These are phyloP conservation scores for Sterrhoptilus dennistouni DNA, from an alignment of 2,113 vertebrate species.

Conservation along the genomic window DNA sequence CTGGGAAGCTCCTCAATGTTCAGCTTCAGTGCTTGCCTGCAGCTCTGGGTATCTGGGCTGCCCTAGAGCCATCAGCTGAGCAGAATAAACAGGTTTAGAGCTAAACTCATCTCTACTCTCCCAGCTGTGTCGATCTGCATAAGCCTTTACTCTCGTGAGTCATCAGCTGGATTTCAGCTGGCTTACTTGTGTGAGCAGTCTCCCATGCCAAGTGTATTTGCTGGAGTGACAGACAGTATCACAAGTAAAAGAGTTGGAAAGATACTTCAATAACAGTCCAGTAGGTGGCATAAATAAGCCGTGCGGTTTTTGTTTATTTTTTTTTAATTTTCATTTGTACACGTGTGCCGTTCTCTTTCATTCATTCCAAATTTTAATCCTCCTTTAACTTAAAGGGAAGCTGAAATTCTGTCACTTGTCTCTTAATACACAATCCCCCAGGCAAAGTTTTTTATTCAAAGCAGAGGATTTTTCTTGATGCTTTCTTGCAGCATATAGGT, in stretches of 20 bases:
- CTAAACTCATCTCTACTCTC: background rate
- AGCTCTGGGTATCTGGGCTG: background rate
- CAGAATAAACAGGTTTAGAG: background rate
- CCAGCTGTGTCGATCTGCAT: background rate
- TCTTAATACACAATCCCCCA: background rate
- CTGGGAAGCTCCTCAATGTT: background rate
- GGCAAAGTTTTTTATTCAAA: background rate
- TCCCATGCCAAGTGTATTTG: accelerated
- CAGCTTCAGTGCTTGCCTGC: background rate
- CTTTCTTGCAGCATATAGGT: background rate
- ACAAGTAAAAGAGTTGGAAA: background rate
- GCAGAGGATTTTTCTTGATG: background rate
- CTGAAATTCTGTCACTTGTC: background rate
- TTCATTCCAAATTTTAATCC: background rate
- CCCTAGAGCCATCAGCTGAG: background rate
- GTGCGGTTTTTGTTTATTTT: background rate
- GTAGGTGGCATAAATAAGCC: constrained; percentile 65
- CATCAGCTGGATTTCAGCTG: background rate
- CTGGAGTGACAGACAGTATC: background rate
- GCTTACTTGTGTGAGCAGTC: too few species aligned
- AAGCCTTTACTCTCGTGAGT: accelerated
- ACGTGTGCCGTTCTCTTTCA: background rate
- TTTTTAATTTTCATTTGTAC: background rate
- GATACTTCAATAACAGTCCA: constrained; percentile 51
- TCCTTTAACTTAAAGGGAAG: background rate